Conservation (phyloP, 2,113 vertebrate species). For the Pandion haliaetus region DNA sequence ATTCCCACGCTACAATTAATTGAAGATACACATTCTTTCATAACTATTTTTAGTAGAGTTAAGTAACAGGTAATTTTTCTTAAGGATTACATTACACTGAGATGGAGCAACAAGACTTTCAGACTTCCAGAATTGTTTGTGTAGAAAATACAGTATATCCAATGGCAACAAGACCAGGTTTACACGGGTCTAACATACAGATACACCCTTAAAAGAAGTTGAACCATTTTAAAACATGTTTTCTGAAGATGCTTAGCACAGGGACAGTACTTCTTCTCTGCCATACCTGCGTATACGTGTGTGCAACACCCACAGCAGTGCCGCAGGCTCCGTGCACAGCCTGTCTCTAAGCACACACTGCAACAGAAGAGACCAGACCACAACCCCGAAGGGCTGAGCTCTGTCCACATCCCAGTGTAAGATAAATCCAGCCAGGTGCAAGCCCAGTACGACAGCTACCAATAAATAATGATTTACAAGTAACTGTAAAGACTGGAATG, state of each 20-base stretch:
- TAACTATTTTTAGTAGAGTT: background rate
- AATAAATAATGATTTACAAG: background rate
- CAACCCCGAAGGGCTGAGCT: fast-evolving
- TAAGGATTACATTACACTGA: background rate
- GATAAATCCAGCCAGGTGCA: background rate
- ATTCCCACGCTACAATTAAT: background rate
- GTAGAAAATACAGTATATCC: background rate
- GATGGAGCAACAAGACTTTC: background rate
- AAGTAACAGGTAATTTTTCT: background rate
- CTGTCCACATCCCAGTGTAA: fast-evolving
- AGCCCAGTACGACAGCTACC: fast-evolving
- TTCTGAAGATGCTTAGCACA: background rate
- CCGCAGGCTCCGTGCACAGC: no score
- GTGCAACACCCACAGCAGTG: background rate
- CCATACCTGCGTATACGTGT: fast-evolving
- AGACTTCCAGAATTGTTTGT: background rate
- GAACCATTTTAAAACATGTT: fast-evolving
- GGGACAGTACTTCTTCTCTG: no score
- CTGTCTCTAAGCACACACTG: background rate
- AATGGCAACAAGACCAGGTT: background rate
- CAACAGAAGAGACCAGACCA: background rate
- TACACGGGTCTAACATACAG: fast-evolving
- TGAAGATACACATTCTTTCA: background rate
- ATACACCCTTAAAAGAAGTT: background rate
- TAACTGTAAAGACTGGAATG: background rate